Evolutionary conservation across 2,888 invertebrate genomes (phyloP), one percentile per base, ranked within the genome.

Genomic region (Malacosoma neustria): DNA sequence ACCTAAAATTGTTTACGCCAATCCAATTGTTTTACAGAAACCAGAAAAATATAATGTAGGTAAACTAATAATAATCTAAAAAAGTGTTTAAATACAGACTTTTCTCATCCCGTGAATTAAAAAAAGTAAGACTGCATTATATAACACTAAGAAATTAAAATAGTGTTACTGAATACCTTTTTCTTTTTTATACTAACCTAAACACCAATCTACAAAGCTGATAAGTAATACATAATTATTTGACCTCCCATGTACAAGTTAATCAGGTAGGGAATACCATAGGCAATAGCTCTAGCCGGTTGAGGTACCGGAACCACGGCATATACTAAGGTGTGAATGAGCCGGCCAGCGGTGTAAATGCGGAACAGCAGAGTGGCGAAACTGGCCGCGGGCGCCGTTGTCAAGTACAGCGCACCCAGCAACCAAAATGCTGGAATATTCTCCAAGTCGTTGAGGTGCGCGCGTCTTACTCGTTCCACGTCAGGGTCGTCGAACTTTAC

Each of bases 381-480:
- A 32, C 47, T 41, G 6, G 58, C 55, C 3, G 48, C 60, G 0
- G 91, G 91, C 3, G 72, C 72, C 0, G 89, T 90, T 29, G 87
- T 68, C 33, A 89, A 61, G 68, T 89, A 92, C 38, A 89, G 60
- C 4, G 88, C 77, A 1, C 87, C 88, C 14, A 88, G 64, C 9
- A 89, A 48, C 55, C 90, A 77, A 54, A 91, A 92, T 11, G 87
- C 79, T 0, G 89, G 85, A 39, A 92, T 91, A 63, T 91, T 92
- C 69, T 92, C 92, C 58, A 92, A 60, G 61, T 92, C 92, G 55
- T 92, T 92, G 46, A 88, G 76, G 57, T 92, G 91, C 11, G 91
- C 91, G 62, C 89, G 68, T 31, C 80, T 52, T 14, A 71, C 66
- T 39, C 80, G 51, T 48, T 82, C 82, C 30, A 81, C 77, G 39